phyloP scores from a whole-genome alignment of 2,797 vertebrate genomes.

The Babyrousa celebensis region DNA sequence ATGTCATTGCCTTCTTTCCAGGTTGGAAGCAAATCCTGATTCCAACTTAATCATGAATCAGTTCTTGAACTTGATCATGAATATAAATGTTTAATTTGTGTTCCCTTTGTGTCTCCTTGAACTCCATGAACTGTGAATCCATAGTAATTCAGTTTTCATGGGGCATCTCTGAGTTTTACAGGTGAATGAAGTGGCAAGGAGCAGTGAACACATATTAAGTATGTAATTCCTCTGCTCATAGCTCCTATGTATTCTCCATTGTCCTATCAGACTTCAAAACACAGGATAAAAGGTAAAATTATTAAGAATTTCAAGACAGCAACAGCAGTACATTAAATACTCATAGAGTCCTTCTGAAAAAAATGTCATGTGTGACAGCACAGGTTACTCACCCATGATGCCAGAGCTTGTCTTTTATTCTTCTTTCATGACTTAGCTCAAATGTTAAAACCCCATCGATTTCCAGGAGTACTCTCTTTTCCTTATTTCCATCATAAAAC shows the following conservation, averaged over 20 bases:
- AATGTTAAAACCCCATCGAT: neutral
- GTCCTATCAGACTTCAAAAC: neutral
- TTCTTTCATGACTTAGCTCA: neutral
- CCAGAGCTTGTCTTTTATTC: neutral
- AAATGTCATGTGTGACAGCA: neutral
- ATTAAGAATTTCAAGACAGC: neutral
- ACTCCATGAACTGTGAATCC: rapidly evolving
- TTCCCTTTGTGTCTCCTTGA: neutral
- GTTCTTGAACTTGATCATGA: neutral
- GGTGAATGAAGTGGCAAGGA: neutral
- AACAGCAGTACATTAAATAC: neutral
- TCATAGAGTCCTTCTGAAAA: neutral
- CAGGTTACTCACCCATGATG: neutral
- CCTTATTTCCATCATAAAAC: neutral
- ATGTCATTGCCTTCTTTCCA: neutral
- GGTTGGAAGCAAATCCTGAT: neutral
- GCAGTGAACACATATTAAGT: neutral
- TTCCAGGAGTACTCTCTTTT: neutral
- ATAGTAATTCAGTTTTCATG: neutral
- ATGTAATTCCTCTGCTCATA: neutral
- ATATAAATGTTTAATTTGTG: neutral
- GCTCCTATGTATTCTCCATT: neutral
- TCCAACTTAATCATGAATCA: no score
- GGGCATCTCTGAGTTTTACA: neutral
- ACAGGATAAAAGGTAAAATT: neutral